Evolutionary conservation across 1,140 invertebrate genomes (phyloP).

Genomic region (Drosophila mojavensis): DNA sequence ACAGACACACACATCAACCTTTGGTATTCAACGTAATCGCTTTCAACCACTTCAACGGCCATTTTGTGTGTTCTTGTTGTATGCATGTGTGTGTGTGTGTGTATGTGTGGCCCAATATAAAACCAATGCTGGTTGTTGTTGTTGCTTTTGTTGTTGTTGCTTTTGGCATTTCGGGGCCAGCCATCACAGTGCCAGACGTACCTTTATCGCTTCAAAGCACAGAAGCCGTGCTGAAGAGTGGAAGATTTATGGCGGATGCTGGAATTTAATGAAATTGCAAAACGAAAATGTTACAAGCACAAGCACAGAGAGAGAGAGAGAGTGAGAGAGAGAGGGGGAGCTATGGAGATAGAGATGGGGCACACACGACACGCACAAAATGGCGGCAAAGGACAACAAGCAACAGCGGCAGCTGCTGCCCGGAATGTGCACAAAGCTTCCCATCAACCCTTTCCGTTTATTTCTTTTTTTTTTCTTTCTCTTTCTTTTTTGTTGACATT

Average conservation of each 20-base stretch:
- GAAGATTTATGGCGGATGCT: slow-evolving; percentile 83
- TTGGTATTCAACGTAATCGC: slow-evolving; percentile 80
- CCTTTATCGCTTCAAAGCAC: slow-evolving; percentile 82
- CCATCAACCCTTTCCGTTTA: slow-evolving; percentile 27
- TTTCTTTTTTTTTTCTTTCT: too few species aligned
- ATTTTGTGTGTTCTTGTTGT: slow-evolving; percentile 61
- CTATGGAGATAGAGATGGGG: not conserved
- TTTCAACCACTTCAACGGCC: slow-evolving; percentile 81
- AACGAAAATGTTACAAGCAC: slow-evolving; percentile 81
- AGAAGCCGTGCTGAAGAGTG: slow-evolving; percentile 80
- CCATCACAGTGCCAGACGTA: slow-evolving; percentile 62
- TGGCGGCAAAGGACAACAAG: slow-evolving; percentile 75
- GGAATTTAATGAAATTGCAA: slow-evolving; percentile 84
- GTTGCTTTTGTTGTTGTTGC: slow-evolving; percentile 35
- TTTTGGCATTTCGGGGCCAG: slow-evolving; percentile 47
- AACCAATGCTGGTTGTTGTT: slow-evolving; percentile 37
- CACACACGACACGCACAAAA: slow-evolving; percentile 59
- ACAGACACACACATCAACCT: slow-evolving; percentile 57
- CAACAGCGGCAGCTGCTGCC: slow-evolving; percentile 70
- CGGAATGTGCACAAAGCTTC: slow-evolving; percentile 29
- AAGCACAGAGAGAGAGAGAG: not conserved
- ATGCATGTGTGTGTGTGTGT: slow-evolving; percentile 9
- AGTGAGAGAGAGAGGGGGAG: not conserved
- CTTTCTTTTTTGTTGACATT: slow-evolving; percentile 32
- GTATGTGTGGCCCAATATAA: slow-evolving; percentile 58